Percentiles rank a stretch among this genome's conserved stretches.
phyloP scores from a whole-genome alignment of 2,113 vertebrate genomes.

The Rattus rattus region DNA sequence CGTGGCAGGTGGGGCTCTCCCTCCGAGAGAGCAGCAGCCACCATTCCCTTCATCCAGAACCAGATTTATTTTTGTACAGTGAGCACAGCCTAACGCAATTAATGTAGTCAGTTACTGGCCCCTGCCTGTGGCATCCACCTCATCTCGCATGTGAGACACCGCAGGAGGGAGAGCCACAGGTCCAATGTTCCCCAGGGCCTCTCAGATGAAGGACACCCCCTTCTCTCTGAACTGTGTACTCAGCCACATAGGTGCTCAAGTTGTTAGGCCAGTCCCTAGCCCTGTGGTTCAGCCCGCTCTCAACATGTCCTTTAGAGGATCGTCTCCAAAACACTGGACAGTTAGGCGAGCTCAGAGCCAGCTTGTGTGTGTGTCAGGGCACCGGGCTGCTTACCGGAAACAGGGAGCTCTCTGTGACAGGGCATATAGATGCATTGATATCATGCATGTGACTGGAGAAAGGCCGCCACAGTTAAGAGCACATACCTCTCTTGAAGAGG shows the following conservation, averaged over 20 bases:
- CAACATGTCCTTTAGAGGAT: not conserved
- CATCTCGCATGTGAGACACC: not conserved
- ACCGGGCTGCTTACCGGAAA: not conserved
- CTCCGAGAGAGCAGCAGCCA: not conserved
- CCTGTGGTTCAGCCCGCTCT: not conserved
- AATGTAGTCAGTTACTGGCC: not conserved
- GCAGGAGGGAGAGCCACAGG: accelerated
- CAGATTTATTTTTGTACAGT: not conserved
- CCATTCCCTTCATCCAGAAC: not conserved
- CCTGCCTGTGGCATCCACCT: not conserved
- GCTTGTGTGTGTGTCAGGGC: not conserved
- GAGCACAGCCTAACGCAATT: not conserved
- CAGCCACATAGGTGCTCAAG: not conserved
- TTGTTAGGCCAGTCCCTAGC: not conserved
- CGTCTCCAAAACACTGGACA: not conserved
- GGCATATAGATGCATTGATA: too few species aligned
- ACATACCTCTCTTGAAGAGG: not conserved
- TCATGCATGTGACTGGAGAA: not conserved
- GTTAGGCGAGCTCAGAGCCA: not conserved
- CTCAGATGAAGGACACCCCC: not conserved
- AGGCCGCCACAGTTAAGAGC: too few species aligned
- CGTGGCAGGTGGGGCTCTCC: not conserved
- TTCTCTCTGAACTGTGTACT: not conserved
- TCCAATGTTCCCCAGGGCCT: not conserved
- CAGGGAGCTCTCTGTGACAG: not conserved